Percentiles rank a stretch among this genome's conserved stretches.
phyloP scores from a whole-genome alignment of 2,888 invertebrate genomes.

The Hymenopus coronatus region DNA sequence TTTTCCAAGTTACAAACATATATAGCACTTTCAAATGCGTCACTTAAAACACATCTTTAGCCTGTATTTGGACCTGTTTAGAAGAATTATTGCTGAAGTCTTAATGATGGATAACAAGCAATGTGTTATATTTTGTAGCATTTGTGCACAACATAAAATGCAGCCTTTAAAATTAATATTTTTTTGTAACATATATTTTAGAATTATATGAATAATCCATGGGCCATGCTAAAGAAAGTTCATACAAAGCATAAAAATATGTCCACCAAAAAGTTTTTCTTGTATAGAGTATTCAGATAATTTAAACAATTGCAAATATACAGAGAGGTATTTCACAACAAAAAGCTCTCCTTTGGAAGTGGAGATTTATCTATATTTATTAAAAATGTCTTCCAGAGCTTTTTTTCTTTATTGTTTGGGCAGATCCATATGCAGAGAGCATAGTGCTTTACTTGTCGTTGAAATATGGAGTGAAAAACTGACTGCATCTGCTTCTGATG shows the following conservation, averaged over 20 bases:
- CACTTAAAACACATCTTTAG: not conserved
- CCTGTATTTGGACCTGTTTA: not conserved
- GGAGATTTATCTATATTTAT: not conserved
- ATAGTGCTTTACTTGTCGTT: not conserved
- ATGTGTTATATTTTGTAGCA: not conserved
- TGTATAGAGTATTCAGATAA: not conserved
- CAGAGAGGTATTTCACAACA: no score
- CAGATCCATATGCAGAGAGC: not conserved
- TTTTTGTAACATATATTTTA: not conserved
- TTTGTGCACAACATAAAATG: no score
- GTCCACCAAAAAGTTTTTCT: not conserved
- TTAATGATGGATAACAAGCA: not conserved
- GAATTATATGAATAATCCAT: not conserved
- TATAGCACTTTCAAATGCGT: not conserved
- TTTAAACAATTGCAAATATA: not conserved
- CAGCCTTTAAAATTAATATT: no score
- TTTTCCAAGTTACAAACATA: not conserved
- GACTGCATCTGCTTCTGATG: not conserved
- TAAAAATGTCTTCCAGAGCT: not conserved
- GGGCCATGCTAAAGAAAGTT: not conserved
- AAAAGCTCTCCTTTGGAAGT: not conserved
- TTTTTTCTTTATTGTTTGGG: not conserved
- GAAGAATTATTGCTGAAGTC: not conserved
- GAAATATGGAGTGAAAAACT: not conserved
- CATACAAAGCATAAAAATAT: not conserved